Evolutionary conservation across 2,797 vertebrate species (phyloP).

Genomic region (Rhinogobio ventralis): DNA sequence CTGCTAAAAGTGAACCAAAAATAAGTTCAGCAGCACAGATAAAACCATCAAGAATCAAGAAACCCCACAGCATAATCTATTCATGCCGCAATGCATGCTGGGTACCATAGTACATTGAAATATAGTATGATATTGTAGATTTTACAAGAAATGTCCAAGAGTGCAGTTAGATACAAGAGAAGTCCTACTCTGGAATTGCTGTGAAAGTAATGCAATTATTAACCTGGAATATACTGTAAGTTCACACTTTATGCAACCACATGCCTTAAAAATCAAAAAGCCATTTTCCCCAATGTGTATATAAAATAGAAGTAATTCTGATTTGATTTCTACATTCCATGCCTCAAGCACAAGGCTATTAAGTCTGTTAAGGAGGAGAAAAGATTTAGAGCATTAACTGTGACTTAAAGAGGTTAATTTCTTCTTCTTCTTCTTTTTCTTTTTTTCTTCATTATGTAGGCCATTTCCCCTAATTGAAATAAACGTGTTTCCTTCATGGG

Average conservation of each 20-base stretch:
- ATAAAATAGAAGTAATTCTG: not conserved
- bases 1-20: no score
- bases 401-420: constrained; percentile 28
- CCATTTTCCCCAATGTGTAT: not conserved
- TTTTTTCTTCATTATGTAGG: constrained; percentile 4
- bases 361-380: constrained; percentile 2
- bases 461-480: not conserved
- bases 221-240: no score
- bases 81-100: no score
- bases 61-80: no score
- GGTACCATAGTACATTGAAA: no score
- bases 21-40: no score
- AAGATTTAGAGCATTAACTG: constrained; percentile 32
- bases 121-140: no score
- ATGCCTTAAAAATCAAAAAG: not conserved
- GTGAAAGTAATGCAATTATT: no score
- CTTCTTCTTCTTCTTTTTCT: not conserved
- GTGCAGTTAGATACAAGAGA: no score
- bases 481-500: not conserved
- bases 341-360: constrained; percentile 1
- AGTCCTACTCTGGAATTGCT: no score
- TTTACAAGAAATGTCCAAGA: no score
- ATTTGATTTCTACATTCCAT: not conserved
- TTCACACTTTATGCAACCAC: not conserved
- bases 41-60: no score